Percentiles rank a stretch among this genome's conserved stretches.
phyloP scores from a whole-genome alignment of 1,140 invertebrate species.

The Calycopis cecrops region DNA sequence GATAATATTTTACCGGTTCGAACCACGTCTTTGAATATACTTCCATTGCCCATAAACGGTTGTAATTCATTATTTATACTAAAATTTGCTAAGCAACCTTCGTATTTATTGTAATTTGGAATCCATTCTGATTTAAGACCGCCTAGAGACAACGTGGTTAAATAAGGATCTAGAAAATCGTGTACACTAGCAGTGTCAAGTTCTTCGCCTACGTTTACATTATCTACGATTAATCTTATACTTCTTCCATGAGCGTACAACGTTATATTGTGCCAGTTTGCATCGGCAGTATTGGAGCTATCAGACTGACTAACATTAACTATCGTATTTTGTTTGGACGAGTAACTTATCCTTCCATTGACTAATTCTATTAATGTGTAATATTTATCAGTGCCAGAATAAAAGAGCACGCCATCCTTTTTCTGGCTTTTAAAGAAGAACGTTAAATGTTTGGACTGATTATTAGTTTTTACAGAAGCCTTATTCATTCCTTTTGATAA shows the following conservation, averaged over 20 bases:
- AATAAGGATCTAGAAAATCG: constrained; percentile 93
- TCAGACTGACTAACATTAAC: constrained; percentile 87
- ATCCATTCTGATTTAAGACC: constrained; percentile 79
- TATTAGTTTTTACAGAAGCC: constrained; percentile 53
- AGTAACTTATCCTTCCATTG: constrained; percentile 83
- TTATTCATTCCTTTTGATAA: constrained; percentile 51
- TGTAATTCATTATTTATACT: constrained; percentile 92
- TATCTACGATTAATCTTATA: constrained; percentile 83
- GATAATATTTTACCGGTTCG: constrained; percentile 81
- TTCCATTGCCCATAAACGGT: constrained; percentile 90
- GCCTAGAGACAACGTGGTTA: constrained; percentile 86
- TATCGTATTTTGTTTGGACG: constrained; percentile 82
- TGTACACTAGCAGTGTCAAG: constrained; percentile 89
- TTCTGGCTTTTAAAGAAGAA: constrained; percentile 89
- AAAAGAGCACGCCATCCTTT: constrained; percentile 86
- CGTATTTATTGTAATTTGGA: constrained; percentile 79
- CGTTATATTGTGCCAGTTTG: constrained; percentile 90
- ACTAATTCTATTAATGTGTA: constrained; percentile 87
- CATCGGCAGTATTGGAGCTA: constrained; percentile 81
- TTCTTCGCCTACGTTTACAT: constrained; percentile 84
- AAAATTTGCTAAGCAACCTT: constrained; percentile 93
- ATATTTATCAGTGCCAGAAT: constrained; percentile 90
- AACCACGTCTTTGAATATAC: constrained; percentile 82
- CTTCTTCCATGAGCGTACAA: constrained; percentile 81
- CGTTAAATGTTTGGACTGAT: constrained; percentile 81